phyloP scores from a whole-genome alignment of 2,113 vertebrate species.

The Carollia perspicillata region DNA sequence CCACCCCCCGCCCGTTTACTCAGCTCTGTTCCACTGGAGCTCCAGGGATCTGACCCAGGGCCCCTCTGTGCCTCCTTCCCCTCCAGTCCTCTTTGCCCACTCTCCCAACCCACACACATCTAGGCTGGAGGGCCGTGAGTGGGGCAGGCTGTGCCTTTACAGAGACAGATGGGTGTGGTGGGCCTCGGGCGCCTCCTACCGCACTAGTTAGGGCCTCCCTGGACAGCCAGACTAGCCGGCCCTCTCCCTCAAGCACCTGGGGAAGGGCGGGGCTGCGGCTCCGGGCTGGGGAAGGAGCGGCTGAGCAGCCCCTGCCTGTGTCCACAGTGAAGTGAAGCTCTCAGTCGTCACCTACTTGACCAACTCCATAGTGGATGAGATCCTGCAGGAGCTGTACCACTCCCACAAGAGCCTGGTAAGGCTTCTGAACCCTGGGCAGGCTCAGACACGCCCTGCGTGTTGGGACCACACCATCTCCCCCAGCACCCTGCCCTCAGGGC shows the following conservation, averaged over 20 bases:
- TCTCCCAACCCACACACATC: no score
- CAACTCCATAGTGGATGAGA: slow-evolving; percentile 92
- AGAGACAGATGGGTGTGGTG: background rate
- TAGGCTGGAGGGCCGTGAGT: background rate
- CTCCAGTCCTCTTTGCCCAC: background rate
- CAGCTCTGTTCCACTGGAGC: background rate
- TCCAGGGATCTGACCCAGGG: background rate
- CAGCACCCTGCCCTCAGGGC: background rate
- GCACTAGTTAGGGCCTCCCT: background rate
- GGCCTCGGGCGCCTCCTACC: background rate
- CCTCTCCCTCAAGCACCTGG: background rate
- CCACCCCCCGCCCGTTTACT: background rate
- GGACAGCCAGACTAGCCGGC: background rate
- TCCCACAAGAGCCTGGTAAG: slow-evolving; percentile 92
- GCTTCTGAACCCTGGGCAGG: background rate
- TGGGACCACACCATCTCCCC: background rate
- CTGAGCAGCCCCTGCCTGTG: slow-evolving; percentile 6
- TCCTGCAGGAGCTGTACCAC: slow-evolving; percentile 90
- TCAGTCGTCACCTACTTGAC: slow-evolving; percentile 93
- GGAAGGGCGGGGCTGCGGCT: background rate
- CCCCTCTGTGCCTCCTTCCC: background rate
- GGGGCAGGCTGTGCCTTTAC: background rate
- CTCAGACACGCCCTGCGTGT: background rate
- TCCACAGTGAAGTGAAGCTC: slow-evolving; percentile 89
- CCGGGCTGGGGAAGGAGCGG: fast-evolving